Evolutionary conservation across 2,113 vertebrate genomes (phyloP), one percentile per base, ranked within the genome.

Genomic region (Dinomys branickii): DNA sequence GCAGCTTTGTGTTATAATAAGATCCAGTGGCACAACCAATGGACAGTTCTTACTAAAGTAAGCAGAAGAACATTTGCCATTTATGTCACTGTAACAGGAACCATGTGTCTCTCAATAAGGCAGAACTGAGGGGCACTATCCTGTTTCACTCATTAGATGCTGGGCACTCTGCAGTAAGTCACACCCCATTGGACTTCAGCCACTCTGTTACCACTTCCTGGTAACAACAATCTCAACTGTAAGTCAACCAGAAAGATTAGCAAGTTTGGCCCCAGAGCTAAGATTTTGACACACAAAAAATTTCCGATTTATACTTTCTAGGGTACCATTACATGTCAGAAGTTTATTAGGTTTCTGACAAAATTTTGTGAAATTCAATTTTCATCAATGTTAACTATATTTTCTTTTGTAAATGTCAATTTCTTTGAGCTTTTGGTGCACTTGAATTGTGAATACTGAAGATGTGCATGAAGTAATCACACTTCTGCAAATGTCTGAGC

Each of bases 51-150:
- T 77, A 11, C n/a, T 17, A 10, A 20, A 58, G 16, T 30, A 41
- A 38, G 41, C 2, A 52, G 81, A 28, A 69, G 13, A 56, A 13
- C 20, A 5, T 2, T 5, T 30, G n/a, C 52, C 11, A 8, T 22
- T 3, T 16, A 80, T 0, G 38, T 9, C 58, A 12, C 22, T 0
- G 2, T 33, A n/a, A 65, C 56, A 61, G 44, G 59, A 63, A 52
- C 7, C 61, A 22, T 56, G 26, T 8, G 10, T 54, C 71, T 90
- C 67, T 69, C 41, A 0, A 4, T 7, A 4, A 0, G n/a, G 71
- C 26, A 33, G 58, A 41, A 9, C 0, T 1, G 26, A 84, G 33
- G 26, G 28, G 47, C 7, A 0, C 5, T 0, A 0, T 19, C 41
- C 54, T n/a, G 56, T 35, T 89, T 16, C 20, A 26, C 38, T 67